Percentiles rank a stretch among this genome's conserved stretches.
Conservation (phyloP, 2,888 invertebrate species). For the Synanthedon myopaeformis region DNA sequence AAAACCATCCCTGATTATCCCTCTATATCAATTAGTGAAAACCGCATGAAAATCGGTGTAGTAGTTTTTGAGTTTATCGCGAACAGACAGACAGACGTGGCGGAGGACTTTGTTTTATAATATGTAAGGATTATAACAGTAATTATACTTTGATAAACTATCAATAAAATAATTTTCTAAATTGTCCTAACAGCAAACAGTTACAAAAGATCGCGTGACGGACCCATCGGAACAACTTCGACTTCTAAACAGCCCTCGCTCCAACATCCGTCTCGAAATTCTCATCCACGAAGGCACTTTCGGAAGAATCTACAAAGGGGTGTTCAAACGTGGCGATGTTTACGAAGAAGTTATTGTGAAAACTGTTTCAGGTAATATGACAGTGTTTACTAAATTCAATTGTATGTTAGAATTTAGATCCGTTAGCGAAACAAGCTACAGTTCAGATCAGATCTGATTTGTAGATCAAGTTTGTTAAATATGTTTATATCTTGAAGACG, state of each 20-base stretch:
- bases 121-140: no score
- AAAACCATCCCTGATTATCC: no score
- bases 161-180: no score
- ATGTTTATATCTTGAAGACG: no score
- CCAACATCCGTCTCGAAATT: conserved; percentile 71
- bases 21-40: no score
- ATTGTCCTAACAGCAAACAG: conserved; percentile 36
- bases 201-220: conserved; percentile 52
- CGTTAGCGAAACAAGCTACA: conserved; percentile 1
- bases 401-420: not conserved
- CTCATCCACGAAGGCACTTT: conserved; percentile 87
- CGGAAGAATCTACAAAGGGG: conserved; percentile 86
- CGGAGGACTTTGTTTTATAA: no score
- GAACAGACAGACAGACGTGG: no score
- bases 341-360: conserved; percentile 86
- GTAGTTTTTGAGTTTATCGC: no score
- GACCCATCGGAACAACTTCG: conserved; percentile 74
- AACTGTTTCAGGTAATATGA: conserved; percentile 81
- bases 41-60: no score
- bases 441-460: not conserved
- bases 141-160: not conserved
- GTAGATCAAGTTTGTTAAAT: no score
- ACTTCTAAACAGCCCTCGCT: conserved; percentile 70
- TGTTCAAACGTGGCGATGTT: conserved; percentile 70
- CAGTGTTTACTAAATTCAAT: not conserved